These are phyloP conservation scores for Coenonympha glycerion DNA, from an alignment of 2,888 invertebrate genomes.

Conservation along the genomic window DNA sequence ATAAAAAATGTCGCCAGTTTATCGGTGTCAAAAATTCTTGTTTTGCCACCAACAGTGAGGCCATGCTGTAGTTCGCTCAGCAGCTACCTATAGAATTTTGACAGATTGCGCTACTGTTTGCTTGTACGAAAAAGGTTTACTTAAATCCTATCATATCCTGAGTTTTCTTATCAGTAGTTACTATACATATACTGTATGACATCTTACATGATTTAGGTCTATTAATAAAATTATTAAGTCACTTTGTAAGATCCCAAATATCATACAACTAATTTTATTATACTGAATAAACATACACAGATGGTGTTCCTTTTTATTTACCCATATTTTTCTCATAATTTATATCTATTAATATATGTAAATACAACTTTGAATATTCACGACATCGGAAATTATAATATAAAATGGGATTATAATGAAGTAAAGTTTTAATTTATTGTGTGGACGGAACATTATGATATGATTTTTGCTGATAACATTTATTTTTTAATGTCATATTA, in stretches of 20 bases:
- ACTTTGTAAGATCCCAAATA: neutral
- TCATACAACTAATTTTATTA: neutral
- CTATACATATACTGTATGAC: too few species aligned
- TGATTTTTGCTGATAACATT: constrained; percentile 1
- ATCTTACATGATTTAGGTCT: too few species aligned
- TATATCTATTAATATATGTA: constrained; percentile 4
- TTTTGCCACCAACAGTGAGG: too few species aligned
- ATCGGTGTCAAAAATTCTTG: too few species aligned
- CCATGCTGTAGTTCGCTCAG: too few species aligned
- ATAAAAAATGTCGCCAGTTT: too few species aligned
- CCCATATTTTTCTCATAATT: neutral
- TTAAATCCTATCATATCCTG: too few species aligned
- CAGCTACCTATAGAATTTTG: too few species aligned
- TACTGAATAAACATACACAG: neutral
- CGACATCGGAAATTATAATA: constrained; percentile 2
- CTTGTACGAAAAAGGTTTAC: too few species aligned
- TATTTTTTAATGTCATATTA: neutral
- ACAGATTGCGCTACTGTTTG: too few species aligned
- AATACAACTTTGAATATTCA: constrained; percentile 6
- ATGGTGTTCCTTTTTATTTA: neutral
- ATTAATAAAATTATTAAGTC: too few species aligned
- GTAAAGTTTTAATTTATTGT: constrained; percentile 3
- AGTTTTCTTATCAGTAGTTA: too few species aligned
- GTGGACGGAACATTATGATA: neutral
- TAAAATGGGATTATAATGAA: constrained; percentile 6